phyloP scores from a whole-genome alignment of 2,797 vertebrate species.

The Sandelia bainsii region DNA sequence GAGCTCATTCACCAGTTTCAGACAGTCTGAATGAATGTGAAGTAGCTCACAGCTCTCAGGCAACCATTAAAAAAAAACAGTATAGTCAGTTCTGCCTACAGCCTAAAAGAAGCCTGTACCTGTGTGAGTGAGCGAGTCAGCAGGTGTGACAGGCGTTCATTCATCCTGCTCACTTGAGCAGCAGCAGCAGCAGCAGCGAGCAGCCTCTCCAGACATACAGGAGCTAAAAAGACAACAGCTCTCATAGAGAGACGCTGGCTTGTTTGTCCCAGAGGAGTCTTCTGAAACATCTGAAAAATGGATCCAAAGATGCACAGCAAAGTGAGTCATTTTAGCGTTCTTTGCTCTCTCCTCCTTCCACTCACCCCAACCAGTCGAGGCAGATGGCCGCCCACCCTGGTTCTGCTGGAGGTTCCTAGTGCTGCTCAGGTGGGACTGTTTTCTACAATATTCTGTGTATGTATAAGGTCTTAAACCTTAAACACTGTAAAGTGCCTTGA shows the following conservation, averaged over 20 bases:
- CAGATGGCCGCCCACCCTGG: too few species aligned
- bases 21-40: not conserved
- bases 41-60: not conserved
- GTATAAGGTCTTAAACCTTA: too few species aligned
- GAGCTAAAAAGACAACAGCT: slow-evolving; percentile 66
- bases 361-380: too few species aligned
- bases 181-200: slow-evolving; percentile 29
- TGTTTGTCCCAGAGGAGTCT: slow-evolving; percentile 30
- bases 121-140: slow-evolving; percentile 12
- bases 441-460: too few species aligned
- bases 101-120: slow-evolving; percentile 37
- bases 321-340: too few species aligned
- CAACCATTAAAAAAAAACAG: not conserved
- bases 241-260: slow-evolving; percentile 37
- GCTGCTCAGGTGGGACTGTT: too few species aligned
- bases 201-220: slow-evolving; percentile 54
- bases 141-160: slow-evolving; percentile 52
- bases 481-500: too few species aligned
- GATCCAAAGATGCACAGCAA: too few species aligned
- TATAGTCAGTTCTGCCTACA: slow-evolving; percentile 6
- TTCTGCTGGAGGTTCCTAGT: too few species aligned
- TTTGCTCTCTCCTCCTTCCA: too few species aligned
- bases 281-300: slow-evolving; percentile 41
- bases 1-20: not conserved
- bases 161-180: slow-evolving; percentile 60